phyloP scores from a whole-genome alignment of 2,113 vertebrate genomes.

The Gulo gulo region DNA sequence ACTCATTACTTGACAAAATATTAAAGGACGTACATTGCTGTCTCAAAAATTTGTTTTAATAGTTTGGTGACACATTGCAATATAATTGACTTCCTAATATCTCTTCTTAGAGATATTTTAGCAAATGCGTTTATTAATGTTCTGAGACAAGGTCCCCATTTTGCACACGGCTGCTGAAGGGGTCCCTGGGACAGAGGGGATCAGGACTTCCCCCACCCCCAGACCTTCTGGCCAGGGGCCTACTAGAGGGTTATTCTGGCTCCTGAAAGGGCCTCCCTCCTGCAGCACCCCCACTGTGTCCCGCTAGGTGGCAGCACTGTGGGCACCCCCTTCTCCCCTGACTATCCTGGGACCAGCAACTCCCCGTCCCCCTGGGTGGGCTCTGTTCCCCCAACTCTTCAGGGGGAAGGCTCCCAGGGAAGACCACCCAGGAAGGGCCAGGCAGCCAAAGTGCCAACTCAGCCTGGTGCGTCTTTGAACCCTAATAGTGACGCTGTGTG shows the following conservation, averaged over 20 bases:
- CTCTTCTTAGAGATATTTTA: too few species aligned
- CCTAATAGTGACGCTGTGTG: rapidly evolving
- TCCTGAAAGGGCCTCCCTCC: background rate
- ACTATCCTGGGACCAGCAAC: background rate
- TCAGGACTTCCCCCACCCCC: rapidly evolving
- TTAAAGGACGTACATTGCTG: background rate
- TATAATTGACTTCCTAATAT: background rate
- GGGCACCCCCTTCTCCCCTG: too few species aligned
- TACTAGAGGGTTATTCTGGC: rapidly evolving
- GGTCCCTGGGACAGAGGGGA: background rate
- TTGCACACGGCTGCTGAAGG: too few species aligned
- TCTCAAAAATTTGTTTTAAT: background rate
- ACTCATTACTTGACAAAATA: background rate
- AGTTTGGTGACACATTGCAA: background rate
- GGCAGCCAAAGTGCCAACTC: background rate
- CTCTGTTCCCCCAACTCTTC: background rate
- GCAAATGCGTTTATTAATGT: rapidly evolving
- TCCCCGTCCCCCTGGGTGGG: background rate
- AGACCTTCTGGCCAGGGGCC: too few species aligned
- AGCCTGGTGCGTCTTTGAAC: background rate
- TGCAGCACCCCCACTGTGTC: background rate
- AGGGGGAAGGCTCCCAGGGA: background rate
- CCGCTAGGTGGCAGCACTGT: conserved; percentile 73
- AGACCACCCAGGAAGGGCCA: background rate
- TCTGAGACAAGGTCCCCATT: background rate